Percentiles rank a stretch among this genome's conserved stretches.
phyloP scores from a whole-genome alignment of 2,888 invertebrate genomes.

The Harpalus rufipes region DNA sequence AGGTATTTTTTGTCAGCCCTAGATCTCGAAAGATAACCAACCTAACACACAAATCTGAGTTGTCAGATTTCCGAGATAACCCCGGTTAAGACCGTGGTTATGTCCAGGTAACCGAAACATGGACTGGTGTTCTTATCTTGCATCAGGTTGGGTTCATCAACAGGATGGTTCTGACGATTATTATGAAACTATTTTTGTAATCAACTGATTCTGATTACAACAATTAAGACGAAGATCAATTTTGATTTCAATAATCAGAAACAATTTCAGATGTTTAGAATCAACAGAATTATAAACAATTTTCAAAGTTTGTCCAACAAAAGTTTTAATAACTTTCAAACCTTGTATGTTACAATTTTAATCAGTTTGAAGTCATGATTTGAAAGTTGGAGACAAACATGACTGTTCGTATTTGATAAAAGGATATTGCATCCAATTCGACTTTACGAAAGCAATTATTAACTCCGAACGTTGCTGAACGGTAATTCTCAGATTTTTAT shows the following conservation, averaged over 20 bases:
- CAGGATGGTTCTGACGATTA: neutral
- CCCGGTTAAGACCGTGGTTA: conserved; percentile 37
- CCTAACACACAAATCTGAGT: conserved; percentile 49
- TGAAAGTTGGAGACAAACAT: conserved; percentile 60
- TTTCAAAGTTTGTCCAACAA: conserved; percentile 49
- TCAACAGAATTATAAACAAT: conserved; percentile 57
- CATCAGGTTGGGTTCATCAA: neutral
- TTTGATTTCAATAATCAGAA: too few relatives aligned
- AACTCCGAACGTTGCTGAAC: conserved; percentile 57
- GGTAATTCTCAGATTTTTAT: conserved; percentile 57
- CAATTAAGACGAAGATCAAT: neutral
- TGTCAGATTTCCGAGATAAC: conserved; percentile 52
- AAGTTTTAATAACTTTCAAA: conserved; percentile 59
- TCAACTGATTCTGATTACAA: neutral
- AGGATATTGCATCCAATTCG: conserved; percentile 54
- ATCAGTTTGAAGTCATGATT: conserved; percentile 59
- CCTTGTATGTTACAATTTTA: conserved; percentile 63
- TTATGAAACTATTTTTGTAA: neutral
- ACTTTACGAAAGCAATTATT: conserved; percentile 60
- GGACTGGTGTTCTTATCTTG: neutral
- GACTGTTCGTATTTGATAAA: conserved; percentile 63
- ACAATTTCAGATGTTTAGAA: neutral
- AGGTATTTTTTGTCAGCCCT: conserved; percentile 39
- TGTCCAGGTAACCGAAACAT: conserved; percentile 44
- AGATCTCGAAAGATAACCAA: conserved; percentile 26